Evolutionary conservation across 2,113 vertebrate species (phyloP), one percentile per base, ranked within the genome.

Genomic region (Pipra filicauda): DNA sequence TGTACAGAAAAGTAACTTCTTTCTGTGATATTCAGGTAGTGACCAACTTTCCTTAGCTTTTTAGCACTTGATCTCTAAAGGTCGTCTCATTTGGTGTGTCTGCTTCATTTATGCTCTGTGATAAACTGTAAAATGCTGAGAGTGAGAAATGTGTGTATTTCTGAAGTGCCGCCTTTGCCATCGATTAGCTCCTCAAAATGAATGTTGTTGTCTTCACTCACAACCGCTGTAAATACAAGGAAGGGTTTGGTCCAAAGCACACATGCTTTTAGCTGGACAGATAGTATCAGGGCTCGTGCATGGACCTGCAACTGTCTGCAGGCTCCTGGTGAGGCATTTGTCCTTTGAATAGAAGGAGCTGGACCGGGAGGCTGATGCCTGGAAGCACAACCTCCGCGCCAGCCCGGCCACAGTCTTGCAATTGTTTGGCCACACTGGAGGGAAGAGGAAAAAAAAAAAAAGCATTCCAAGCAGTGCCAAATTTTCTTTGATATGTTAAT

Each of bases 221-320:
- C 33, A 22, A 30, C 61, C 77, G 69, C 95, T 98, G 98, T 98
- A 98, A 98, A 98, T 98, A 95, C 91, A 96, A 98, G 99, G 99
- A 99, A 99, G 99, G 98, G 98, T 97, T 99, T 98, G 99, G 99
- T 97, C 98, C 96, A 95, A 88, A 98, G 96, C 97, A 97, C 97
- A 43, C 97, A 96, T 97, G 97, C 96, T 97, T 97, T 97, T 95
- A 95, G 92, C 93, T 72, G 37, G 83, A 77, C 85, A 97, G 99
- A 99, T 99, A 99, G 97, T 94, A 98, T 98, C 98, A 93, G 97
- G 93, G 82, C 94, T 95, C 64, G 88, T 97, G 96, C 96, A 76
- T 58, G 94, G 91, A 71, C 95, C 88, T 96, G 93, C 88, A 84
- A 49, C 61, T 87, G 88, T 94, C 96, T 82, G 70, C 87, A 59